Evolutionary conservation across 2,888 invertebrate genomes (phyloP).

Genomic region (Lathronympha strigana): DNA sequence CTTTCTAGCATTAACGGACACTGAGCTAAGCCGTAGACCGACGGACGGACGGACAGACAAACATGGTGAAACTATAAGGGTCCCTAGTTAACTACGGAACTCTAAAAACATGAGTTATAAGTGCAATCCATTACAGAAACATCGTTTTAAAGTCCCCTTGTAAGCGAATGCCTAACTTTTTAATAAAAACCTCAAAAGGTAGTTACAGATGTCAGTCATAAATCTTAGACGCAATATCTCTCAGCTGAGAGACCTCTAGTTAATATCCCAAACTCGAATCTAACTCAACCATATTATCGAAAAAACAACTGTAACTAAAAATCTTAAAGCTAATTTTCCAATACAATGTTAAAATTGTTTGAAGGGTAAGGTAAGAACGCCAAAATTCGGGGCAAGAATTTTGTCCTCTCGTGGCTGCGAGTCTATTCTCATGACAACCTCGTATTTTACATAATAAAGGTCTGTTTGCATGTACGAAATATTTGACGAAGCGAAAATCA

Average conservation of each 20-base stretch:
- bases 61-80: too few relatives aligned
- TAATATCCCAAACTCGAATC: not conserved
- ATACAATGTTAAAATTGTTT: not conserved
- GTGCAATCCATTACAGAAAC: constrained; percentile 18
- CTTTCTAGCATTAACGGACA: too few relatives aligned
- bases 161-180: constrained; percentile 11
- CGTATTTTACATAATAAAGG: constrained; percentile 8
- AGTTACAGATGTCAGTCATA: constrained; percentile 19
- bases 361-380: not conserved
- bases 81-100: too few relatives aligned
- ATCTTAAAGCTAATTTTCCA: not conserved
- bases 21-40: too few relatives aligned
- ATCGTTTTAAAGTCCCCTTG: constrained; percentile 8
- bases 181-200: constrained; percentile 13
- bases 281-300: not conserved
- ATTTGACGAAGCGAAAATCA: not conserved
- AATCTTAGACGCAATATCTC: constrained; percentile 18
- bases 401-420: not conserved
- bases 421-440: constrained; percentile 2
- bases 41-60: too few relatives aligned
- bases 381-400: constrained; percentile 25
- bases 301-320: not conserved
- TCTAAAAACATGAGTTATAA: constrained; percentile 5
- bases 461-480: not conserved
- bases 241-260: constrained; percentile 1